A percentile compares a stretch with the other conserved stretches of the same genome.
Conservation (phyloP, 2,888 invertebrate genomes). For the Meiosimyza platycephala region DNA sequence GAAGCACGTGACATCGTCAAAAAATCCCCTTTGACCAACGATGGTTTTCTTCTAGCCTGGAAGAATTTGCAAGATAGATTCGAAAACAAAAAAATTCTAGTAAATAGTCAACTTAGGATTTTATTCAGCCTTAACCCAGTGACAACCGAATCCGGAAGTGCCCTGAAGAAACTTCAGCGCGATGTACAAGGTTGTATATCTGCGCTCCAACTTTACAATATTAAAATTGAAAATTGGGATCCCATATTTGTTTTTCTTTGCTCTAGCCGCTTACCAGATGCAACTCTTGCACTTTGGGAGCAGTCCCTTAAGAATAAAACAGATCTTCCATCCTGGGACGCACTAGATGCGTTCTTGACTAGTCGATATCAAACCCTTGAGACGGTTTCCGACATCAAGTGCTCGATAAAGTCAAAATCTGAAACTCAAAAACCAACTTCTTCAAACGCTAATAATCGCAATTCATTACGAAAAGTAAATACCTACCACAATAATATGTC, state of each 20-base stretch:
- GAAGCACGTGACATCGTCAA: conserved; percentile 28
- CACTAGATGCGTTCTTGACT: not conserved
- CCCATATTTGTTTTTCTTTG: not conserved
- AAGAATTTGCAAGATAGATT: conserved; percentile 22
- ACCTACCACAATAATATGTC: no score
- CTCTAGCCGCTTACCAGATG: not conserved
- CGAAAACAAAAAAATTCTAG: not conserved
- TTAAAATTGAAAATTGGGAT: no score
- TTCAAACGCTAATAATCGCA: no score
- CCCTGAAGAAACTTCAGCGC: no score
- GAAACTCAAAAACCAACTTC: no score
- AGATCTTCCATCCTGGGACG: not conserved
- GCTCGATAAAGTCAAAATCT: not conserved
- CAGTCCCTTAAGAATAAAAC: not conserved
- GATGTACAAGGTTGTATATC: no score
- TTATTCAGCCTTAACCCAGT: not conserved
- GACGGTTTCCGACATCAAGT: not conserved
- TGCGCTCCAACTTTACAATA: no score
- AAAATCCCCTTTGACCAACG: conserved; percentile 30
- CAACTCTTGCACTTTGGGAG: conserved; percentile 3
- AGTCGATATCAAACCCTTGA: conserved; percentile 1
- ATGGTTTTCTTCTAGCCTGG: conserved; percentile 33
- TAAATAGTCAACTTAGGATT: not conserved
- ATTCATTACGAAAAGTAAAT: no score
- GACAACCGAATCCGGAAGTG: not conserved